phyloP scores from a whole-genome alignment of 2,888 invertebrate genomes.

The Thera britannica region DNA sequence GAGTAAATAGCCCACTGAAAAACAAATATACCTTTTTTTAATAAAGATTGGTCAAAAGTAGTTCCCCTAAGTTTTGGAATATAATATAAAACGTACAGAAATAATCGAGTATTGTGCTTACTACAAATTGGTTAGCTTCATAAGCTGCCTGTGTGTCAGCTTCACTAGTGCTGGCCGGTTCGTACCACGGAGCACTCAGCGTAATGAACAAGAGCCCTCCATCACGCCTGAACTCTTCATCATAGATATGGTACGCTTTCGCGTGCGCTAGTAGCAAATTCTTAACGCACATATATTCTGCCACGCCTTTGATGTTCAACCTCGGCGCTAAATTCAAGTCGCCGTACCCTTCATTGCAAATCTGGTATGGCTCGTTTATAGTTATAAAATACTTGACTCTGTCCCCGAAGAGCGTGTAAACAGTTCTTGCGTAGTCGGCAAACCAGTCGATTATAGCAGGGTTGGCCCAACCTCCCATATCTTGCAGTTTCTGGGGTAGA shows the following conservation, averaged over 20 bases:
- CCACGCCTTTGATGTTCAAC: constrained; percentile 67
- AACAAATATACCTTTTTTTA: background rate
- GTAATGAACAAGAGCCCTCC: constrained; percentile 71
- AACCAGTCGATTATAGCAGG: constrained; percentile 70
- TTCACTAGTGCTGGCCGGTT: constrained; percentile 63
- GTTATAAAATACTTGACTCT: constrained; percentile 82
- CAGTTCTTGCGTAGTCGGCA: constrained; percentile 67
- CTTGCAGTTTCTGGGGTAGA: constrained; percentile 61
- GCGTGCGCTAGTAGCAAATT: constrained; percentile 83
- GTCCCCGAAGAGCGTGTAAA: constrained; percentile 71
- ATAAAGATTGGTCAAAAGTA: no score
- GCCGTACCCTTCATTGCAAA: constrained; percentile 72
- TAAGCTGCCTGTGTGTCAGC: constrained; percentile 71
- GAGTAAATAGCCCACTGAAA: constrained; percentile 72
- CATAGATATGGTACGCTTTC: constrained; percentile 66
- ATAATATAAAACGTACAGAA: no score
- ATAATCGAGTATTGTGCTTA: background rate
- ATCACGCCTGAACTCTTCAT: constrained; percentile 60
- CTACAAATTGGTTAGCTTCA: constrained; percentile 70
- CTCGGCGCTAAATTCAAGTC: constrained; percentile 51
- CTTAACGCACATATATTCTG: constrained; percentile 76
- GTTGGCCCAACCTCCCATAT: constrained; percentile 64
- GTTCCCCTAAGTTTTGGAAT: no score
- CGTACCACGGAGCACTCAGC: constrained; percentile 82
- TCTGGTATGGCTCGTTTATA: constrained; percentile 79